These are phyloP conservation scores for Nannoperca obscura DNA, from an alignment of 2,797 vertebrate genomes.

Conservation along the genomic window DNA sequence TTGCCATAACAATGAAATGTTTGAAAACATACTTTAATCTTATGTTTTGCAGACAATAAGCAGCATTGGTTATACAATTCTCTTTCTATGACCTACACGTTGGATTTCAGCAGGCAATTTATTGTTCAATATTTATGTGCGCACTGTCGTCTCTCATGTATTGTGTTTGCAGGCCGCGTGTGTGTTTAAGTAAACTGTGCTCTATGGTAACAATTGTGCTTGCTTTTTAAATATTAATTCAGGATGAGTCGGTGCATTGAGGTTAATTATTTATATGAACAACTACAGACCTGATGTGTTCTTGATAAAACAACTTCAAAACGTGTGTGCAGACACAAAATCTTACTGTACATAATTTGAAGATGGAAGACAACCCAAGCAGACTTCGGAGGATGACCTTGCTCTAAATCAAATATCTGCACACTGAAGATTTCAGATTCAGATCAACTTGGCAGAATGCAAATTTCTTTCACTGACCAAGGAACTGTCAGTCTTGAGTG, in stretches of 20 bases:
- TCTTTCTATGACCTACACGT: constrained; percentile 45
- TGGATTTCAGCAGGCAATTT: constrained; percentile 46
- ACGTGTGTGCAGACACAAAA: constrained; percentile 12
- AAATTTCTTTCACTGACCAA: constrained; percentile 35
- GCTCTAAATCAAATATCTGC: constrained; percentile 6
- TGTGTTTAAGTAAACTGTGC: constrained; percentile 44
- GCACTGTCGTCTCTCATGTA: constrained; percentile 33
- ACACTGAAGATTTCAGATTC: constrained; percentile 42
- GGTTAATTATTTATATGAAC: constrained; percentile 33
- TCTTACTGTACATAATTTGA: constrained; percentile 37
- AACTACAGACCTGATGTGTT: constrained; percentile 15
- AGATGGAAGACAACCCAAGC: constrained; percentile 44
- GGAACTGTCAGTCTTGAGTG: constrained; percentile 15
- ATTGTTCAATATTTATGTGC: constrained; percentile 30
- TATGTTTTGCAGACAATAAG: constrained; percentile 31
- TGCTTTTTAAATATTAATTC: constrained; percentile 55
- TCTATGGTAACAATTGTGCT: constrained; percentile 69
- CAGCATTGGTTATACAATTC: constrained; percentile 4
- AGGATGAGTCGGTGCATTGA: constrained; percentile 72
- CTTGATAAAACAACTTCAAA: constrained; percentile 18
- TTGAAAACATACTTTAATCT: background rate
- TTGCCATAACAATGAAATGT: background rate
- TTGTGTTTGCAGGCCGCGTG: constrained; percentile 36
- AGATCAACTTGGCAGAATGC: constrained; percentile 26
- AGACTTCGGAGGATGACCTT: constrained; percentile 29